phyloP scores from a whole-genome alignment of 2,888 invertebrate genomes.

The Mantis religiosa region DNA sequence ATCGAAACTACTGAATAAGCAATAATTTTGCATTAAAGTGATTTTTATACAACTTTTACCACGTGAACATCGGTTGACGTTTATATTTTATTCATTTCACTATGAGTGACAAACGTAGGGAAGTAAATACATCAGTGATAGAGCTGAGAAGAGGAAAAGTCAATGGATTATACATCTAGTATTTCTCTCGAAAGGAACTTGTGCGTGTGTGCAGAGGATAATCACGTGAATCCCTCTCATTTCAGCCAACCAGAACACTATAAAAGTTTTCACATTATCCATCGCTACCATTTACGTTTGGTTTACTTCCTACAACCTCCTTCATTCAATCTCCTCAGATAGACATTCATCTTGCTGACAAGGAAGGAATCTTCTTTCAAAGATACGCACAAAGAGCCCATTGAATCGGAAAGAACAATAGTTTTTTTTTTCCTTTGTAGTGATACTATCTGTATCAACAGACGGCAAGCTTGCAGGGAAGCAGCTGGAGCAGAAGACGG shows the following conservation, averaged over 20 bases:
- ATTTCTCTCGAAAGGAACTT: too few relatives aligned
- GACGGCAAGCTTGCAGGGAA: background rate
- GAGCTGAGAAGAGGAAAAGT: too few relatives aligned
- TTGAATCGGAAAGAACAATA: constrained; percentile 27
- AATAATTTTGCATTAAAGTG: too few relatives aligned
- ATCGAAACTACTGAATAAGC: too few relatives aligned
- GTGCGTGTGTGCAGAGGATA: background rate
- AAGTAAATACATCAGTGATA: too few relatives aligned
- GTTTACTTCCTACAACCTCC: background rate
- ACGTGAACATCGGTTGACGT: too few relatives aligned
- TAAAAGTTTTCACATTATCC: background rate
- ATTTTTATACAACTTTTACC: too few relatives aligned
- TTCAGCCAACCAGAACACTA: background rate
- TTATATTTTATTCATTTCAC: too few relatives aligned
- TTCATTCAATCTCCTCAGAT: constrained; percentile 19
- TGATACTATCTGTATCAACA: constrained; percentile 20
- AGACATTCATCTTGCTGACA: constrained; percentile 23
- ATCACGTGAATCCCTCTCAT: background rate
- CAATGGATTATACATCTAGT: too few relatives aligned
- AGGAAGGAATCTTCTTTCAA: constrained; percentile 13
- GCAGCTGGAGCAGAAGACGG: background rate
- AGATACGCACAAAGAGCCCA: constrained; percentile 21
- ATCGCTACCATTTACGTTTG: background rate
- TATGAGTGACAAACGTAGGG: too few relatives aligned
- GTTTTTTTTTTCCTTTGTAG: constrained; percentile 20